Base-by-base conservation (phyloP, 64 coral and sea anemone species). In the Platygyra sinensis region DNA sequence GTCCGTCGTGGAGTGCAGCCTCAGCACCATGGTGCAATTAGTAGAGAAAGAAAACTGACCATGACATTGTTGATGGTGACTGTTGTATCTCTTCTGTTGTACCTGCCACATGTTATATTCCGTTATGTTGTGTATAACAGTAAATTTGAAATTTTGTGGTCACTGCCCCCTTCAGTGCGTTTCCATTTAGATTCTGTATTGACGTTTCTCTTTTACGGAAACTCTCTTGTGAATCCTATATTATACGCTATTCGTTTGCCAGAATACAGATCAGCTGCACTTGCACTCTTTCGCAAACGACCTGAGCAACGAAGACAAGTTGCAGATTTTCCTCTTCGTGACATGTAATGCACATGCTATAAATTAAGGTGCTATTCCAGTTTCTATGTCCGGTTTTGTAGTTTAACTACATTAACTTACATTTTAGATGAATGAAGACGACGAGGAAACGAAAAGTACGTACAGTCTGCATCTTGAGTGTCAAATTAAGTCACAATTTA, bases 181-280 rank as follows among this genome's bases (percentile, higher is more conserved):
- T 6, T 69, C 9, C 65, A 27, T 27, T 69, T 69, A 5, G 0
- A 1, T 27, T 15, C 1, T 12, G 25, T 10, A 52, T 25, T 29
- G 1, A 15, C 2, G 8, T 29, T 59, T 57, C 2, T 57, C 14
- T 79, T 79, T 79, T 15, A 29, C 29, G 27, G 24, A 8, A 79
- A 79, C 77, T 79, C 77, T 29, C 22, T 79, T 15, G 25, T 60
- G 0, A 79, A 79, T 79, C 77, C 77, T 4, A 27, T 79, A 11
- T n/a, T 79, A 13, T 79, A 79, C 27, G 11, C 52, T 51, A 27
- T 79, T 24, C 50, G 52, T 2, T 19, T 79, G 22, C 77, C 77
- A 59, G 77, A 59, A 16, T 79, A 28, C 25, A 79, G 27, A 59
- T 52, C 10, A 24, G 77, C 77, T 28, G 1, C 60, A 12, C 8